A percentile compares a stretch with the other conserved stretches of the same genome.
Evolutionary conservation across 2,797 vertebrate genomes (phyloP).

Genomic region (Alfaro cultratus): DNA sequence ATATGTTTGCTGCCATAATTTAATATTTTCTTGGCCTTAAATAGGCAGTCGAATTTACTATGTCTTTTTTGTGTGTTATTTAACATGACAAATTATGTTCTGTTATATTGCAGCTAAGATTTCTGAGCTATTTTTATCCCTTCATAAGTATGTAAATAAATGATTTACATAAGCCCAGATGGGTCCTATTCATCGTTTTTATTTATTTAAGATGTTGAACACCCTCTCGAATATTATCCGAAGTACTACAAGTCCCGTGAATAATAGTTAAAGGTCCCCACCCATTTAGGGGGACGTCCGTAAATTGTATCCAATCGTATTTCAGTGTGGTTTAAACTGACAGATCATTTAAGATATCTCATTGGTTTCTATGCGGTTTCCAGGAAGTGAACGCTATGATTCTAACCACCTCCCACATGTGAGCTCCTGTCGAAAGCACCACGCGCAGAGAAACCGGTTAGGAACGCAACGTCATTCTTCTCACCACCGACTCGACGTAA

Average conservation of each 20-base stretch:
- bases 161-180: neutral
- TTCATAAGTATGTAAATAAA: neutral
- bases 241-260: slow-evolving; percentile 61
- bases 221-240: neutral
- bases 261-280: slow-evolving; percentile 31
- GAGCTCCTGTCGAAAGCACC: slow-evolving; percentile 74
- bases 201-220: neutral
- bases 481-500: slow-evolving; percentile 72
- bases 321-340: slow-evolving; percentile 41
- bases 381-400: slow-evolving; percentile 79
- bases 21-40: neutral
- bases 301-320: slow-evolving; percentile 56
- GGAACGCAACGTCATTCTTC: slow-evolving; percentile 80
- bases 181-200: neutral
- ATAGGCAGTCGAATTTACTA: neutral
- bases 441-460: slow-evolving; percentile 81
- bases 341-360: neutral
- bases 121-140: neutral
- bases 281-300: slow-evolving; percentile 68
- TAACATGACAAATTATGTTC: neutral
- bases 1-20: neutral
- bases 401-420: slow-evolving; percentile 81
- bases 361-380: slow-evolving; percentile 79
- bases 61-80: neutral
- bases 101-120: neutral